phyloP scores from a whole-genome alignment of 2,113 vertebrate species.

The Rafetus swinhoei region DNA sequence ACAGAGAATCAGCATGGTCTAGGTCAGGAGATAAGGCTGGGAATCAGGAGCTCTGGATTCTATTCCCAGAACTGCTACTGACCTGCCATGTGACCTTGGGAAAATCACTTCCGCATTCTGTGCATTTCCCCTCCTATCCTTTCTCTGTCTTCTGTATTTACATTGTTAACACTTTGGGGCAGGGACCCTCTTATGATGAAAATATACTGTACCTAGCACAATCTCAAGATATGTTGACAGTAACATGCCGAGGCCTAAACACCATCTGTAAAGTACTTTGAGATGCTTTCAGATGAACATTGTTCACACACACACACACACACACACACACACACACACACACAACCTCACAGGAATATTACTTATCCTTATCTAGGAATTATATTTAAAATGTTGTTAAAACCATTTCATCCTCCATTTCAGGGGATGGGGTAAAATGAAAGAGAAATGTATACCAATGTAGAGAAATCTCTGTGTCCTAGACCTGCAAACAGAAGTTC shows the following conservation, averaged over 20 bases:
- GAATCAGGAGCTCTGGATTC: not conserved
- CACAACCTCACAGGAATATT: not conserved
- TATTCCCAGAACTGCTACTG: not conserved
- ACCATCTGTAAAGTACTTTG: not conserved
- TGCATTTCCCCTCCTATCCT: not conserved
- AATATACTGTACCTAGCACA: not conserved
- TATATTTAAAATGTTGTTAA: not conserved
- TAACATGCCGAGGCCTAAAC: not conserved
- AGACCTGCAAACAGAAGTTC: not conserved
- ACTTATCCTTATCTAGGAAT: not conserved
- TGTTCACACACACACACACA: not conserved
- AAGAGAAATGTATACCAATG: not conserved
- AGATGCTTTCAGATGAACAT: not conserved
- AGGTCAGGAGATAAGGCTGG: not conserved
- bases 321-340: not conserved
- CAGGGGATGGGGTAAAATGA: not conserved
- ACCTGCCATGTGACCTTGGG: not conserved
- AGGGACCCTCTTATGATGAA: not conserved
- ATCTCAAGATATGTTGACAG: not conserved
- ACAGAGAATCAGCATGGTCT: not conserved
- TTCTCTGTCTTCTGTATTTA: not conserved
- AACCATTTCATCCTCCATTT: not conserved
- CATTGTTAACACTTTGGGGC: not conserved
- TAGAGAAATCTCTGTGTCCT: not conserved
- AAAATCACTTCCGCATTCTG: not conserved